These are phyloP conservation scores for Octopus sinensis DNA, from an alignment of 1,140 invertebrate genomes.

Conservation along the genomic window DNA sequence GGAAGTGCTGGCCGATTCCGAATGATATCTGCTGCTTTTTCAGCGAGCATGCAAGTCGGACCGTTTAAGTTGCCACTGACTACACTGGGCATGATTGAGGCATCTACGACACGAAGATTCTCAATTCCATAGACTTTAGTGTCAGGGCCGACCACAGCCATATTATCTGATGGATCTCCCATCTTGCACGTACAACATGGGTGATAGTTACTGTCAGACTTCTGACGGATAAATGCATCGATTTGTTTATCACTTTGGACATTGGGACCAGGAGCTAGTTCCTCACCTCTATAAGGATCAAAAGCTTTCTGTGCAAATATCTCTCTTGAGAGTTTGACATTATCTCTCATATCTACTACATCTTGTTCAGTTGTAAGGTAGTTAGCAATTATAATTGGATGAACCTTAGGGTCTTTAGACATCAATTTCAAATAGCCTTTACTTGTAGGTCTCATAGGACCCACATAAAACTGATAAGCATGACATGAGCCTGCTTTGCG, in stretches of 20 bases:
- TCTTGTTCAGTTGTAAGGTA: constrained; percentile 52
- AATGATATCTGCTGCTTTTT: constrained; percentile 62
- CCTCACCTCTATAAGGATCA: constrained; percentile 53
- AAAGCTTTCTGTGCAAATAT: constrained; percentile 60
- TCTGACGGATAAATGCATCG: constrained; percentile 46
- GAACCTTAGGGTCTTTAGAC: constrained; percentile 71
- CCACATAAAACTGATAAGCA: constrained; percentile 57
- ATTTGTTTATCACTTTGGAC: constrained; percentile 45
- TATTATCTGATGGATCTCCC: constrained; percentile 59
- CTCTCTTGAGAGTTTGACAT: constrained; percentile 51
- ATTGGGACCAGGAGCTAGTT: constrained; percentile 50
- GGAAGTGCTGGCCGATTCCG: constrained; percentile 44
- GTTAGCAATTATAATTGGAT: constrained; percentile 81
- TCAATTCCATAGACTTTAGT: constrained; percentile 57
- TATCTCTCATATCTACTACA: constrained; percentile 41
- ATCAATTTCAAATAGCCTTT: constrained; percentile 51
- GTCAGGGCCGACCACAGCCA: constrained; percentile 63
- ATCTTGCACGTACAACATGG: constrained; percentile 65
- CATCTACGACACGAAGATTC: constrained; percentile 61
- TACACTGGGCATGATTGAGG: constrained; percentile 63
- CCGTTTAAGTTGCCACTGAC: constrained; percentile 63
- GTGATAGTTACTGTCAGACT: constrained; percentile 60
- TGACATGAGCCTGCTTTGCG: constrained; percentile 52
- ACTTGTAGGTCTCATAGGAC: constrained; percentile 54
- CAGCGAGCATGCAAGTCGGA: constrained; percentile 62